A percentile compares a stretch with the other conserved stretches of the same genome.
Evolutionary conservation across 2,113 vertebrate genomes (phyloP).

Genomic region (Planiliza haematocheilus): DNA sequence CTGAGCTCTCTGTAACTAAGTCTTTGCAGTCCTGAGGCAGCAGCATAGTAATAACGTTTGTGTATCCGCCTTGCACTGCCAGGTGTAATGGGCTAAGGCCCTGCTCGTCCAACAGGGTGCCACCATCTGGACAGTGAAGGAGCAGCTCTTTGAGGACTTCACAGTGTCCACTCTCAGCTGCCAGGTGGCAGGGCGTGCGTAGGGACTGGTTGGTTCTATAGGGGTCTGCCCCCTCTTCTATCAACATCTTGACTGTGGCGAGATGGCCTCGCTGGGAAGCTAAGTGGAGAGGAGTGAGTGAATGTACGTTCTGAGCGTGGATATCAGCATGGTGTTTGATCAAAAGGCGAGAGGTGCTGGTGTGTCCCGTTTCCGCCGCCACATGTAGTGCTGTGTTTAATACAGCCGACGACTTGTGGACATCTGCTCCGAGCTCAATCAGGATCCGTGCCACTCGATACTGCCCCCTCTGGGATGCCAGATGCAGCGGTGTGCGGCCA

Average conservation of each 20-base stretch:
- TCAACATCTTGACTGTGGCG: constrained; percentile 89
- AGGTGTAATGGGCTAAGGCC: constrained; percentile 87
- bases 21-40: constrained; percentile 76
- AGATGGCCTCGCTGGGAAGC: constrained; percentile 88
- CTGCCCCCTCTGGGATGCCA: constrained; percentile 94
- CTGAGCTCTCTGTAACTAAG: constrained; percentile 47
- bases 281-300: constrained; percentile 90
- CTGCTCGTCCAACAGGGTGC: constrained; percentile 79
- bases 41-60: constrained; percentile 83
- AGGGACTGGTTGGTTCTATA: constrained; percentile 69
- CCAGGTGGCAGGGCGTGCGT: constrained; percentile 88
- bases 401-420: constrained; percentile 79
- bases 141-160: constrained; percentile 89
- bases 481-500: constrained; percentile 91
- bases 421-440: constrained; percentile 87
- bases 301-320: constrained; percentile 82
- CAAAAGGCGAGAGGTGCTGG: constrained; percentile 93
- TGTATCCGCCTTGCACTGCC: constrained; percentile 84
- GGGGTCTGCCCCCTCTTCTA: constrained; percentile 86
- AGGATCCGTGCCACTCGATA: constrained; percentile 94
- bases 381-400: constrained; percentile 89
- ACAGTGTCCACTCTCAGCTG: constrained; percentile 86
- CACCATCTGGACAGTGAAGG: constrained; percentile 73
- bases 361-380: constrained; percentile 94
- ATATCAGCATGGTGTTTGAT: constrained; percentile 87